Evolutionary conservation across 2,113 vertebrate species (phyloP).

Genomic region (Tachysurus vachellii): DNA sequence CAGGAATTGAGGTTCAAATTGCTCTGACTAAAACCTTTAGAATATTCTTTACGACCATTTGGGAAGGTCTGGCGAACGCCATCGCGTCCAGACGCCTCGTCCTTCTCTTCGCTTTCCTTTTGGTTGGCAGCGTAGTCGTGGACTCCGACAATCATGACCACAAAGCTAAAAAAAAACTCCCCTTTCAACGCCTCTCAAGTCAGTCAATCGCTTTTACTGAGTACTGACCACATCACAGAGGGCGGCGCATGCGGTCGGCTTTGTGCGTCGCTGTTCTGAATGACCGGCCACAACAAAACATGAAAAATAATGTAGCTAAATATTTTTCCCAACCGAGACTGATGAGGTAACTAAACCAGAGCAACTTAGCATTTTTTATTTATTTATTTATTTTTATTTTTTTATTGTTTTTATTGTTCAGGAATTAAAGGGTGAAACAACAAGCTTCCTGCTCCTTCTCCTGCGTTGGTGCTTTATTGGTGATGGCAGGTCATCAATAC

Average conservation of each 20-base stretch:
- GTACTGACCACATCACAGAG: conserved; percentile 26
- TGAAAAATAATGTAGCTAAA: background rate
- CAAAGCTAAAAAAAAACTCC: conserved; percentile 4
- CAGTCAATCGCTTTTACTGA: conserved; percentile 42
- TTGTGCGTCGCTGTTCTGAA: background rate
- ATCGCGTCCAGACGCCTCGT: conserved; percentile 4
- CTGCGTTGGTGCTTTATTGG: conserved; percentile 3
- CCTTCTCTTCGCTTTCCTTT: background rate
- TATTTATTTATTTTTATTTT: background rate
- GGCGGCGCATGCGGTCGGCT: background rate
- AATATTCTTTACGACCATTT: background rate
- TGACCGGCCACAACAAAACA: conserved; percentile 23
- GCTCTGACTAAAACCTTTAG: background rate
- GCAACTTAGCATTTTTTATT: background rate
- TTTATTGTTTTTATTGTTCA: background rate
- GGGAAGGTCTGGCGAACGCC: background rate
- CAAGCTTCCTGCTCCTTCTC: conserved; percentile 31
- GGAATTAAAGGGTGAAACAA: conserved; percentile 14
- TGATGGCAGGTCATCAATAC: conserved; percentile 39
- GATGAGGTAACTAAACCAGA: background rate
- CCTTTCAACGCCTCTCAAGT: conserved; percentile 27
- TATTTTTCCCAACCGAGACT: background rate
- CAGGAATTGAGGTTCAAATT: background rate
- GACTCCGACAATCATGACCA: background rate
- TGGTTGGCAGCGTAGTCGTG: too few species aligned